Conservation (phyloP, 2,797 vertebrate genomes). For the Hoplostethus mediterraneus region DNA sequence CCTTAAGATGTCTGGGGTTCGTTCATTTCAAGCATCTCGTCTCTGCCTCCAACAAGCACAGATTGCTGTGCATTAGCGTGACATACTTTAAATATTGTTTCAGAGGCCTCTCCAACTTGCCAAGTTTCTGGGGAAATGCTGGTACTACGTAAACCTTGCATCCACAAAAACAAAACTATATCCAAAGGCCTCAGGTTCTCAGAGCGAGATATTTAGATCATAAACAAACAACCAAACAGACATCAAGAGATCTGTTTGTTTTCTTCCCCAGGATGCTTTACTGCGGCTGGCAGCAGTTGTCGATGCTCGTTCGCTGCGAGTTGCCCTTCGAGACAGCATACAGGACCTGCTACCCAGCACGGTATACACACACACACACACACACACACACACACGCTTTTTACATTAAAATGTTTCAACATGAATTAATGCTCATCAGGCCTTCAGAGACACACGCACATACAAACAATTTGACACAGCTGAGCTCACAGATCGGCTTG, state of each 20-base stretch:
- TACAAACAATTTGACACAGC: conserved; percentile 5
- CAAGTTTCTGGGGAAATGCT: conserved; percentile 50
- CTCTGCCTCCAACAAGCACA: conserved; percentile 42
- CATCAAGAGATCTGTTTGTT: conserved; percentile 66
- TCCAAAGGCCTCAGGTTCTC: conserved; percentile 49
- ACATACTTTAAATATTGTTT: conserved; percentile 60
- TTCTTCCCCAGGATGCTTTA: conserved; percentile 90
- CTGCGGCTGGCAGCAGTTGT: conserved; percentile 90
- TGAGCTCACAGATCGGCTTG: conserved; percentile 23
- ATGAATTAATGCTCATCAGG: conserved; percentile 1
- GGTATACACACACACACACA: conserved; percentile 81
- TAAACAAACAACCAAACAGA: conserved; percentile 59
- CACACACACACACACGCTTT: conserved; percentile 7
- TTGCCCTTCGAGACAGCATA: conserved; percentile 88
- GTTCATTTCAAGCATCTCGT: conserved; percentile 41
- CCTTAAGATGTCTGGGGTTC: conserved; percentile 33
- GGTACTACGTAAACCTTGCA: conserved; percentile 49
- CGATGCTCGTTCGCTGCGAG: conserved; percentile 83
- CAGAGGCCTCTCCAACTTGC: conserved; percentile 46
- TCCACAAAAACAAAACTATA: conserved; percentile 34
- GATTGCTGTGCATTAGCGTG: conserved; percentile 38
- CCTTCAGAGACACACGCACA: neutral
- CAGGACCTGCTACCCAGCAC: conserved; percentile 88
- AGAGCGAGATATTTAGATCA: conserved; percentile 35
- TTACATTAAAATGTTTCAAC: conserved; percentile 14